These are phyloP conservation scores for Cosmia pyralina DNA, from an alignment of 2,888 invertebrate genomes.

Conservation along the genomic window DNA sequence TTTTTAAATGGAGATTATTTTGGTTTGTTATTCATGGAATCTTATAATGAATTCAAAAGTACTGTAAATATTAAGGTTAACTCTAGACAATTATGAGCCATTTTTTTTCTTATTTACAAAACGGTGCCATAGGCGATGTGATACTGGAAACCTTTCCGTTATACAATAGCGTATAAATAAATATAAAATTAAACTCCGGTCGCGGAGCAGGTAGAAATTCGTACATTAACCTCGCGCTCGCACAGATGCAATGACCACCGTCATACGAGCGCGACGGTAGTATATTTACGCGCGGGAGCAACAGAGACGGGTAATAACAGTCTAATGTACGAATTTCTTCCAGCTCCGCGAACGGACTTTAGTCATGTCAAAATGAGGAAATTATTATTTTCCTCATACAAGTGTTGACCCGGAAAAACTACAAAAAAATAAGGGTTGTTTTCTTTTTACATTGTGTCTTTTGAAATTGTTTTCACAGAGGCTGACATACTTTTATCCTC, in stretches of 20 bases:
- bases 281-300: no score
- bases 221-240: no score
- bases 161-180: conserved; percentile 11
- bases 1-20: conserved; percentile 10
- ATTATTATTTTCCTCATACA: conserved; percentile 27
- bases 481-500: conserved; percentile 10
- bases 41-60: background rate
- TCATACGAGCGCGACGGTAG: no score
- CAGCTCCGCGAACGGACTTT: no score
- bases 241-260: no score
- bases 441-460: conserved; percentile 11
- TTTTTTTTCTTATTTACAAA: conserved; percentile 1
- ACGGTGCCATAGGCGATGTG: background rate
- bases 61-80: no score
- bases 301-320: no score
- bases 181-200: background rate
- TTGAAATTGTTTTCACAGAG: background rate
- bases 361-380: background rate
- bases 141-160: background rate
- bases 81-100: no score
- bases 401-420: conserved; percentile 26
- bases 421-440: conserved; percentile 11
- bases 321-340: no score
- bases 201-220: no score
- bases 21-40: conserved; percentile 21